Percentiles rank a stretch among this genome's conserved stretches.
Evolutionary conservation across 2,888 invertebrate species (phyloP).

Genomic region (Pristionchus arcanus): DNA sequence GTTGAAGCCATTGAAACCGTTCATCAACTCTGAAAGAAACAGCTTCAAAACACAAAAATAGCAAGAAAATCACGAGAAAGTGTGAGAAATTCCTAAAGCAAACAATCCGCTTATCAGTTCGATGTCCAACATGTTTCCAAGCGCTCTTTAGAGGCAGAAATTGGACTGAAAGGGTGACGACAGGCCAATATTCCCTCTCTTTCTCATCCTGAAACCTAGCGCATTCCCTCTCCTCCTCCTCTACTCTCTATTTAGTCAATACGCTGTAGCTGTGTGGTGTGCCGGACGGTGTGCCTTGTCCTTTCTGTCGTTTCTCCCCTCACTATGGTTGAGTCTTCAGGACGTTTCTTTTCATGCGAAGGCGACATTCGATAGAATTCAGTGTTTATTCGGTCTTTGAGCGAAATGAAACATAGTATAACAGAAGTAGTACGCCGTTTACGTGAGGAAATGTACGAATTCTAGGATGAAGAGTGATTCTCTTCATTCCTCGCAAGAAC

Average conservation of each 20-base stretch:
- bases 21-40: not conserved
- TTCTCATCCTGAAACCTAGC: not conserved
- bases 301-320: not conserved
- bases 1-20: conserved; percentile 24
- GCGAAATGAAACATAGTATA: not conserved
- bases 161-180: not conserved
- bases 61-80: not conserved
- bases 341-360: not conserved
- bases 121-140: not conserved
- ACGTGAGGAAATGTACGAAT: not conserved
- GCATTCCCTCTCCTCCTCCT: not conserved
- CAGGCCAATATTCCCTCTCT: not conserved
- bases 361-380: not conserved
- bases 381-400: not conserved
- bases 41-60: not conserved
- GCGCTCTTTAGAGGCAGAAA: not conserved
- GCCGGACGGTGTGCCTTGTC: not conserved
- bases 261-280: conserved; percentile 3
- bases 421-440: not conserved
- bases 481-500: no score
- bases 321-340: not conserved
- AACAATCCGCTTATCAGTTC: not conserved
- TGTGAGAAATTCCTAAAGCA: not conserved
- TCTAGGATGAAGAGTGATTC: no score
- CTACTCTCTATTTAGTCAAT: conserved; percentile 9